Percentiles rank a stretch among this genome's conserved stretches.
Conservation (phyloP, 2,888 invertebrate species). For the Drosophila rubida region DNA sequence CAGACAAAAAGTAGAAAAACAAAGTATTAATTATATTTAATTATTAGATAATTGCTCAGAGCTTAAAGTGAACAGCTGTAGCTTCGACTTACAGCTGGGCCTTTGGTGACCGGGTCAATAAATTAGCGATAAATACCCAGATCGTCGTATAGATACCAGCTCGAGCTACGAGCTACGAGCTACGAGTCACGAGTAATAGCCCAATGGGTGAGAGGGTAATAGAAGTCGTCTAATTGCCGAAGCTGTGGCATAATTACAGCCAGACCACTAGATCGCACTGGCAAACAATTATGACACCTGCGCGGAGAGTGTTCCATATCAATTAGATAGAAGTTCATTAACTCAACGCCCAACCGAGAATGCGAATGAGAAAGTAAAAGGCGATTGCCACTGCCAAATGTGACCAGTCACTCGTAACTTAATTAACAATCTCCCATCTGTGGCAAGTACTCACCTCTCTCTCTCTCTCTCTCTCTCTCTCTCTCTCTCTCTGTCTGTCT, state of each 20-base stretch:
- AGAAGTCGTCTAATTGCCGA: constrained; percentile 31
- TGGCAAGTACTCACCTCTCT: neutral
- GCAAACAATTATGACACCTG: constrained; percentile 48
- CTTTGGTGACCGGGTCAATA: constrained; percentile 47
- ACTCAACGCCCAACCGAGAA: constrained; percentile 8
- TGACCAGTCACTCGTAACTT: constrained; percentile 13
- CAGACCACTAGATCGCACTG: too few species aligned
- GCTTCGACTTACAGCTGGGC: neutral
- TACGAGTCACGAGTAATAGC: neutral
- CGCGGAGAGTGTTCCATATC: neutral
- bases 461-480: too few species aligned
- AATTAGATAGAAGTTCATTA: constrained; percentile 25
- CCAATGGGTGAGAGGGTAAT: constrained; percentile 1
- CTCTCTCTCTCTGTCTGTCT: neutral
- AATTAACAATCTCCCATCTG: constrained; percentile 13
- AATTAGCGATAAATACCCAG: constrained; percentile 39
- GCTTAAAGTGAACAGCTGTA: constrained; percentile 24
- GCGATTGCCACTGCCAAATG: constrained; percentile 21
- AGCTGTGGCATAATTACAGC: constrained; percentile 25
- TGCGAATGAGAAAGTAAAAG: constrained; percentile 31
- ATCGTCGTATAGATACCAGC: constrained; percentile 15
- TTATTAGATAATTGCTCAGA: constrained; percentile 38
- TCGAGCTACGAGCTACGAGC: neutral
- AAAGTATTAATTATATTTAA: constrained; percentile 50
- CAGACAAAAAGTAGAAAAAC: neutral